phyloP scores from a whole-genome alignment of 2,888 invertebrate species.

The Dysmachus trigonus region DNA sequence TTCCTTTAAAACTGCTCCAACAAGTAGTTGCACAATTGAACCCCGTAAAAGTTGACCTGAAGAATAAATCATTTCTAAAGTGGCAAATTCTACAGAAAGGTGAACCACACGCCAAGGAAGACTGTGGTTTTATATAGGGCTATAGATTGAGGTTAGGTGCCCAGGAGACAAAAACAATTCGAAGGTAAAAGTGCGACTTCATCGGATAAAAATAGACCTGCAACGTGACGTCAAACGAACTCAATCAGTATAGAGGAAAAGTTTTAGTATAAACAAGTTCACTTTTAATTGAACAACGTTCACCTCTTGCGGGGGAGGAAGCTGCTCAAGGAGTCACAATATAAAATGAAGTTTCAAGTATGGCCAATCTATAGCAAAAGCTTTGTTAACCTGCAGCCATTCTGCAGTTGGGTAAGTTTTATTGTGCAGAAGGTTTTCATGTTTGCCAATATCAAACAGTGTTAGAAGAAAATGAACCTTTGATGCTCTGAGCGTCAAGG shows the following conservation, averaged over 20 bases:
- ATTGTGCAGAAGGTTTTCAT: background rate
- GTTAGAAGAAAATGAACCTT: background rate
- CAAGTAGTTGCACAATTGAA: background rate
- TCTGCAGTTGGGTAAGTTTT: background rate
- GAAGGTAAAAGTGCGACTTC: background rate
- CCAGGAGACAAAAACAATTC: background rate
- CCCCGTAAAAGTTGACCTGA: background rate
- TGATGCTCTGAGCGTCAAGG: background rate
- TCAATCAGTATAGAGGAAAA: constrained; percentile 20
- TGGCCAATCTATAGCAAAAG: background rate
- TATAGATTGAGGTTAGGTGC: background rate
- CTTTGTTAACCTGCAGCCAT: background rate
- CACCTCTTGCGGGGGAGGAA: background rate
- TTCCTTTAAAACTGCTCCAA: background rate
- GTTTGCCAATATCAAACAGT: background rate
- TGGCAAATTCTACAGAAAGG: background rate
- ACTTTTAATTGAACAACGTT: constrained; percentile 2
- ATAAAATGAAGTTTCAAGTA: background rate
- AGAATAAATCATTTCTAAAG: background rate
- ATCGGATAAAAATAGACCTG: constrained; percentile 3
- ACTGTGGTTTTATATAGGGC: background rate
- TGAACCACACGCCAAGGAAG: background rate
- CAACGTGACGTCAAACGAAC: background rate
- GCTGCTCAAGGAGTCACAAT: background rate
- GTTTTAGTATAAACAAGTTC: background rate